phyloP scores from a whole-genome alignment of 1,140 invertebrate species.

The Diploscapter pachys region DNA sequence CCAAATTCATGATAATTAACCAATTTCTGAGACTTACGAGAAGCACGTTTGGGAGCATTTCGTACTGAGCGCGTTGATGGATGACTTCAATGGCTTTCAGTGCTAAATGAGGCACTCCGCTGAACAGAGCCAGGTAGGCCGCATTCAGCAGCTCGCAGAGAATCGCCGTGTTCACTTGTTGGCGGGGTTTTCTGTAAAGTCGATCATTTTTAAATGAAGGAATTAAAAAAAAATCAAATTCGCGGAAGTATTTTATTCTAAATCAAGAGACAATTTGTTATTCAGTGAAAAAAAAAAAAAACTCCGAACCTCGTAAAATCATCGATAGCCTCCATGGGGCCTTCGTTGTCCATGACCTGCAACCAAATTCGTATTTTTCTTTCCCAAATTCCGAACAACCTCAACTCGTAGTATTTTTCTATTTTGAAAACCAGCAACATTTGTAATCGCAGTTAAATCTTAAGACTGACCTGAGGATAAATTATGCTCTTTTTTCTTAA shows the following conservation, averaged over 20 bases:
- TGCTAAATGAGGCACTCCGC: conserved; percentile 51
- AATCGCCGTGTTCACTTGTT: conserved; percentile 45
- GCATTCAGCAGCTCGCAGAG: conserved; percentile 50
- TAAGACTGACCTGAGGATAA: too few relatives aligned
- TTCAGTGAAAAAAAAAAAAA: conserved; percentile 2
- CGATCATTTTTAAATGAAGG: too few relatives aligned
- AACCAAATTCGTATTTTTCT: too few relatives aligned
- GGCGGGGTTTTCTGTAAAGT: conserved; percentile 28
- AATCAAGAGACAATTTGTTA: too few relatives aligned
- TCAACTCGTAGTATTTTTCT: too few relatives aligned
- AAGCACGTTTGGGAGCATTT: conserved; percentile 52
- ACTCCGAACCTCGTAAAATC: conserved; percentile 17
- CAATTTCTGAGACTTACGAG: conserved; percentile 33
- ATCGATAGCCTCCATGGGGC: conserved; percentile 26
- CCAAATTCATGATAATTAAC: not conserved
- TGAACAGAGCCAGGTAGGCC: conserved; percentile 52
- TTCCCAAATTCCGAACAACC: too few relatives aligned
- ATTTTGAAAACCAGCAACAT: too few relatives aligned
- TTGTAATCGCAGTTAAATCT: too few relatives aligned
- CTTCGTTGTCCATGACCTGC: conserved; percentile 29
- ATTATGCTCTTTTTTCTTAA: too few relatives aligned
- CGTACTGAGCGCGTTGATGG: conserved; percentile 53
- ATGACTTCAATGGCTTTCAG: conserved; percentile 53
- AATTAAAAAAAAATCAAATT: not conserved
- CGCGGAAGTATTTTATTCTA: too few relatives aligned